Evolutionary conservation across 2,888 invertebrate genomes (phyloP).

Genomic region (Micropterix aruncella): DNA sequence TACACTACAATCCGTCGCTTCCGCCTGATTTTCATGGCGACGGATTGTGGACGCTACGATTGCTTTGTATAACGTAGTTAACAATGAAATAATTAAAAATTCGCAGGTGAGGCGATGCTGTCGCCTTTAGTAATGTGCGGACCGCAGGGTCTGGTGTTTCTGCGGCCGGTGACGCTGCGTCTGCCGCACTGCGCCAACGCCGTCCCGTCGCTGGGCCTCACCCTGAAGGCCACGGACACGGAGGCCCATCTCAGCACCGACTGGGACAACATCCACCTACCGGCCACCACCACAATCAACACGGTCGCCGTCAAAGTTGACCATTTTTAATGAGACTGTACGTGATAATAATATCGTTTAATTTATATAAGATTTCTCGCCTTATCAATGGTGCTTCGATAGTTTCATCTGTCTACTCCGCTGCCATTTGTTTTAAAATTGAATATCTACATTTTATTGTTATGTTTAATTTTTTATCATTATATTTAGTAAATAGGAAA

Average conservation of each 20-base stretch:
- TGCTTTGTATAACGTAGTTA: too few relatives aligned
- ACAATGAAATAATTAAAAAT: background rate
- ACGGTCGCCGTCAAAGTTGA: conserved; percentile 85
- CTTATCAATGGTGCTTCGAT: background rate
- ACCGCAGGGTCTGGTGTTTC: conserved; percentile 82
- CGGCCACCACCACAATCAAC: conserved; percentile 71
- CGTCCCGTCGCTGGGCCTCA: conserved; percentile 59
- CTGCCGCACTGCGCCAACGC: conserved; percentile 80
- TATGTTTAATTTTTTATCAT: too few relatives aligned
- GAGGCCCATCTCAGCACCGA: conserved; percentile 73
- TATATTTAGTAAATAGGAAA: too few relatives aligned
- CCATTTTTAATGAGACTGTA: conserved; percentile 51
- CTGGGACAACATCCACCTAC: conserved; percentile 75
- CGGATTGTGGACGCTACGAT: too few relatives aligned
- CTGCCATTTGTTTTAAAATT: too few relatives aligned
- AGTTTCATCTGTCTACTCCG: too few relatives aligned
- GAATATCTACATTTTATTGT: too few relatives aligned
- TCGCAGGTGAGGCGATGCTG: conserved; percentile 81
- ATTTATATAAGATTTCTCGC: too few relatives aligned
- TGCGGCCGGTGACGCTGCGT: conserved; percentile 77
- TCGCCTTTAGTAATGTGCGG: conserved; percentile 95
- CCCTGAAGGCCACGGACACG: conserved; percentile 67
- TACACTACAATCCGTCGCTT: too few relatives aligned
- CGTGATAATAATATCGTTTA: too few relatives aligned
- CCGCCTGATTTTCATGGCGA: too few relatives aligned